Evolutionary conservation across 1,140 invertebrate species (phyloP), one percentile per base, ranked within the genome.

Genomic region (Pachyrhynchus sulphureomaculatus): DNA sequence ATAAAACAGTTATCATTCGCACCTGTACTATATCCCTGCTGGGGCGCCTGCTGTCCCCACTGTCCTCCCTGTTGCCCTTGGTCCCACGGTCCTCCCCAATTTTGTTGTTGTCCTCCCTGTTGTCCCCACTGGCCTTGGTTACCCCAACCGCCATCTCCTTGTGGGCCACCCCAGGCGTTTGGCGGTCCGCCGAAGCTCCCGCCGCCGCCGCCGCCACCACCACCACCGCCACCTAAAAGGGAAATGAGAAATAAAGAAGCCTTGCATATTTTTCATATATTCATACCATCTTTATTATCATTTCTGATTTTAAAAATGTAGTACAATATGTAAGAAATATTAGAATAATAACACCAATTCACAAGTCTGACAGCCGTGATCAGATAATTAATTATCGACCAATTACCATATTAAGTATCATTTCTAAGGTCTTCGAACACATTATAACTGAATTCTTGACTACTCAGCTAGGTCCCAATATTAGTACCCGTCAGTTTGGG

Each of bases 31-130:
- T 53, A 52, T 12, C 37, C 21, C 15, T 51, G 48, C n/a, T 53
- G 44, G 10, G 33, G 21, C 3, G 18, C 34, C 12, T n/a, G 39
- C 2, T 9, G 2, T 2, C 55, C 41, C 72, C 72, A 74, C 8
- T 66, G 67, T 51, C 34, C 24, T 12, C 23, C n/a, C 34, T 53
- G 48, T 26, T 61, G 47, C 1, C 15, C 21, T 75, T 78, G 44
- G 59, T 77, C 79, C 79, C 80, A 80, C 10, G 74, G 73, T n/a
- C 68, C 74, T 15, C 68, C 63, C 9, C 18, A 18, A 13, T 23
- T n/a, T 8, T 18, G 18, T 20, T 36, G 48, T 18, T 51, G 57
- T 10, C 48, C 23, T 24, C 47, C 58, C 17, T 51, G 48, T 10
- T n/a, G 56, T 10, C 45, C 23, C 34, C 33, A 13, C 17, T 57